Evolutionary conservation across 2,888 invertebrate species (phyloP), one percentile per base, ranked within the genome.

Genomic region (Acleris literana): DNA sequence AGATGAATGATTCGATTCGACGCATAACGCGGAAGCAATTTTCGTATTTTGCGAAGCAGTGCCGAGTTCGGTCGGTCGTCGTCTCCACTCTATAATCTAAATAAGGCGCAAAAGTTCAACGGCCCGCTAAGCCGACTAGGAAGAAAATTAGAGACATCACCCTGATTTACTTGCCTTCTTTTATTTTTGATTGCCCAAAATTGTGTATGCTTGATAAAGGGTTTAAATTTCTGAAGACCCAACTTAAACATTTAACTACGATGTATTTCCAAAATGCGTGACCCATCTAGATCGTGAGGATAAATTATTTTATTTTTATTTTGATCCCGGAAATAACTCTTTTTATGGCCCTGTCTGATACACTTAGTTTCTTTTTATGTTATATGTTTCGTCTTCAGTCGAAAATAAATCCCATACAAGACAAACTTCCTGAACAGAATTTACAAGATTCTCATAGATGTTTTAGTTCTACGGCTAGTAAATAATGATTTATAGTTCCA

Each of bases 101-200:
- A 92, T 92, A 92, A 92, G 92, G 92, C 89, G 87, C 91, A 89
- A 87, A 90, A 90, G 92, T 91, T 92, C 91, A 90, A 89, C 83
- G 91, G 83, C 90, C 84, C 81, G 74, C 80, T 80, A 85, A 77
- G 75, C 77, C 77, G 77, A 85, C 85, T 83, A 86, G 81, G 80
- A 86, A 86, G 83, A 85, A 84, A 82, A 70, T 72, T 80, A 80
- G 81, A 82, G 81, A 85, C 82, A 85, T 76, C 78, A 80, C 70
- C 70, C 69, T 73, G 70, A 72, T 73, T 70, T 67, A 72, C 69
- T 70, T 60, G 60, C 55, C 63, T 58, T 63, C 56, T 60, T 60
- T 60, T 63, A 68, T 56, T 64, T 60, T 64, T 60, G 55, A 61
- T 67, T 49, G 58, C 39, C 22, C 52, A 5, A 49, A 59, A 29